Percentiles rank a stretch among this genome's conserved stretches.
Conservation (phyloP, 37 sponge, comb jelly and placozoan genomes). For the Cliona cf. orientalis region DNA sequence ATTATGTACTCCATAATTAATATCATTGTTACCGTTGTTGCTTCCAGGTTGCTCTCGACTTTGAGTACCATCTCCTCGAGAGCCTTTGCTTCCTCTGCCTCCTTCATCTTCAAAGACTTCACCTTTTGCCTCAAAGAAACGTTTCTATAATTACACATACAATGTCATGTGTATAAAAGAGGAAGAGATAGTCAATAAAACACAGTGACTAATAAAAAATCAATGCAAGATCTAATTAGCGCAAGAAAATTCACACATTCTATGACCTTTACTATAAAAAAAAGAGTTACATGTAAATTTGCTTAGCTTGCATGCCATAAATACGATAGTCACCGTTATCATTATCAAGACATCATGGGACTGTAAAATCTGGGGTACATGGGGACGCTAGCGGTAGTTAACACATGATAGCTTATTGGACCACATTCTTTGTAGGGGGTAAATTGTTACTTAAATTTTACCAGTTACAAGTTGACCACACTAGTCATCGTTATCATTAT, state of each 20-base stretch:
- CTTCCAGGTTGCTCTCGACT: constrained; percentile 72
- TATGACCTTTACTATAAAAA: neutral
- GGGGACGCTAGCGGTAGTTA: no score
- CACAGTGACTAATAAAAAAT: neutral
- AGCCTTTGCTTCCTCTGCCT: constrained; percentile 76
- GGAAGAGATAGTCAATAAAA: neutral
- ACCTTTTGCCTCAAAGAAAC: constrained; percentile 41
- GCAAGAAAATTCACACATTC: no score
- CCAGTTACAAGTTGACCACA: no score
- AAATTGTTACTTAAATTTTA: no score
- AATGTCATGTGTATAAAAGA: neutral
- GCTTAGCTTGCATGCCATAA: no score
- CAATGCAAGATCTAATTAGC: neutral
- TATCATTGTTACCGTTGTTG: constrained; percentile 59
- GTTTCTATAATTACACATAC: constrained; percentile 29
- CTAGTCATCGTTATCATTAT: no score
- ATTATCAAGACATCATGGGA: no score
- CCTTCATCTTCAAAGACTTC: constrained; percentile 74
- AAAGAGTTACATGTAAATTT: no score
- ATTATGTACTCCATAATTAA: neutral
- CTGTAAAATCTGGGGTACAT: no score
- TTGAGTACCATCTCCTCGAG: constrained; percentile 81
- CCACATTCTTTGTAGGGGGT: no score
- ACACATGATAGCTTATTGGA: no score
- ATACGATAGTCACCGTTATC: no score